Evolutionary conservation across 2,113 vertebrate species (phyloP).

Genomic region (Azemiops feae): DNA sequence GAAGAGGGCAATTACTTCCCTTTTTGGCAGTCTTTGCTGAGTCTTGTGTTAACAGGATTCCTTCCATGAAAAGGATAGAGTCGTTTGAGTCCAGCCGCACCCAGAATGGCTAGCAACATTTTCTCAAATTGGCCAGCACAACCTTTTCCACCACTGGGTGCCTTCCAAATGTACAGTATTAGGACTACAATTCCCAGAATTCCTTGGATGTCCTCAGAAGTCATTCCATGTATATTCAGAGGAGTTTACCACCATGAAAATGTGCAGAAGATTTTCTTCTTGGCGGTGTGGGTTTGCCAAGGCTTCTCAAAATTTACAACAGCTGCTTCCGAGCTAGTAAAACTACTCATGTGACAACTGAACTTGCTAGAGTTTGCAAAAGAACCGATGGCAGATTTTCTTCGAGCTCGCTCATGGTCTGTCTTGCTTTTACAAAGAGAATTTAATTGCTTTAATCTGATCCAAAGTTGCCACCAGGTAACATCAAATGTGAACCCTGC

Average conservation of each 20-base stretch:
- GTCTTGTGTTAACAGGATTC: neutral
- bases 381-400: neutral
- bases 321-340: neutral
- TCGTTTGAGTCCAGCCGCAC: neutral
- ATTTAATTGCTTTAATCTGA: neutral
- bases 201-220: neutral
- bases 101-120: neutral
- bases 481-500: neutral
- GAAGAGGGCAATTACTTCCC: neutral
- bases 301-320: neutral
- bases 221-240: neutral
- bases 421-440: neutral
- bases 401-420: neutral
- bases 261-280: neutral
- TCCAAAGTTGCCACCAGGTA: conserved; percentile 2
- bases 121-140: neutral
- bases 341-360: neutral
- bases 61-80: neutral
- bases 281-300: neutral
- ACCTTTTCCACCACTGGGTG: neutral
- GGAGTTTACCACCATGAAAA: neutral
- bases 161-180: neutral
- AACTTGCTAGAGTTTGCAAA: conserved; percentile 15
- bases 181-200: neutral
- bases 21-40: neutral